These are phyloP conservation scores for Onychorhynchus coronatus DNA, from an alignment of 2,113 vertebrate species.

Conservation along the genomic window DNA sequence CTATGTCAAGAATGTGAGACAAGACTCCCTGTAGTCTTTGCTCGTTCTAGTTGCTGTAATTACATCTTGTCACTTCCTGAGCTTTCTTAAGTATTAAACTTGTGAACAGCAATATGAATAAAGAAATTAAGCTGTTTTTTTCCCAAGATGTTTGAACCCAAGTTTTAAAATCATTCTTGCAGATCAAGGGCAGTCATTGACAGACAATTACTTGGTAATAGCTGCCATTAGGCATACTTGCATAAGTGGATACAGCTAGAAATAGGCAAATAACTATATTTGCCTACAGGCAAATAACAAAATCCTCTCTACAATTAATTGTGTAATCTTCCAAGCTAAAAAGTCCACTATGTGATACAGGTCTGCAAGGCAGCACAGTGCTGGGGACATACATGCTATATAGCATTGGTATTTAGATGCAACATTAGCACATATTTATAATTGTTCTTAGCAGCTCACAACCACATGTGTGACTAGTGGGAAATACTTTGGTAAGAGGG, in stretches of 20 bases:
- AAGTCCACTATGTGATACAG: background rate
- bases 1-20: background rate
- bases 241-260: background rate
- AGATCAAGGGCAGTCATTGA: background rate
- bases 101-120: background rate
- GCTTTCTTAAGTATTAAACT: background rate
- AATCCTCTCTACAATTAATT: background rate
- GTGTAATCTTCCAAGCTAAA: background rate
- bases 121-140: background rate
- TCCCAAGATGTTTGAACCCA: background rate
- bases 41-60: background rate
- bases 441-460: background rate
- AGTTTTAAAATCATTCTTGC: background rate
- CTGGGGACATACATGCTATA: background rate
- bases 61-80: background rate
- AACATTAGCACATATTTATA: background rate
- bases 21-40: background rate
- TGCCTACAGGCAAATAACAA: background rate
- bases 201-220: background rate
- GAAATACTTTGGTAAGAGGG: background rate
- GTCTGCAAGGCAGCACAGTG: background rate
- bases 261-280: background rate
- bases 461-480: background rate
- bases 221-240: background rate
- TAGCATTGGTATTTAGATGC: background rate